Evolutionary conservation across 2,797 vertebrate genomes (phyloP), one percentile per base, ranked within the genome.

Genomic region (Melanotaenia boesemani): DNA sequence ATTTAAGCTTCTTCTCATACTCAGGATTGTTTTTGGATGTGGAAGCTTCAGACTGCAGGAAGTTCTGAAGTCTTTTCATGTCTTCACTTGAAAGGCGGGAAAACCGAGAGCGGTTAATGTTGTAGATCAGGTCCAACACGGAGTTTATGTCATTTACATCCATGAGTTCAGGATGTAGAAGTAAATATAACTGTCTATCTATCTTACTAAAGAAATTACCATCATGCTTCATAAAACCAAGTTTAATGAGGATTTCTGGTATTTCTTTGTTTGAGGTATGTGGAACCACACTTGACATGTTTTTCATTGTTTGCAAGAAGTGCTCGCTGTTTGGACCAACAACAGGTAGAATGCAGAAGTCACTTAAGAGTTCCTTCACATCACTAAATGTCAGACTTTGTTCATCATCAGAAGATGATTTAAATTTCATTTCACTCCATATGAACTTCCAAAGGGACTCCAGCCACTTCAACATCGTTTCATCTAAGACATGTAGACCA

Each of bases 341-440:
- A 44, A 94, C 92, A 13, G 92, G 94, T 37, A 95, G 67, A 63
- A 95, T 89, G 20, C 64, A 88, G 59, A 74, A 89, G 67, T 90
- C 66, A 1, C 11, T 63, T 37, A 95, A 92, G 63, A 93, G 55
- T 59, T 90, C 10, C 36, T 32, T 87, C n/a, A 94, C 84, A 41
- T 79, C 70, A 57, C 37, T 74, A 34, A 89, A 34, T 37, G 75
- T 82, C 46, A 86, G 65, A 12, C 28, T 26, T 34, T 70, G 2
- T 22, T 68, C 4, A n/a, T 41, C 8, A 22, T 12, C 18, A 6
- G 0, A n/a, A 15, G 2, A 12, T 30, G 0, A 8, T 15, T 24
- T 1, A 1, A 0, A 0, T 68, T n/a, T 54, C 0, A 86, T 56
- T 74, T 94, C 10, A 76, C 80, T 85, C 0, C 0, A 22, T 48